A percentile compares a stretch with the other conserved stretches of the same genome.
phyloP scores from a whole-genome alignment of 2,888 invertebrate species.

The Drosophila bunnanda region DNA sequence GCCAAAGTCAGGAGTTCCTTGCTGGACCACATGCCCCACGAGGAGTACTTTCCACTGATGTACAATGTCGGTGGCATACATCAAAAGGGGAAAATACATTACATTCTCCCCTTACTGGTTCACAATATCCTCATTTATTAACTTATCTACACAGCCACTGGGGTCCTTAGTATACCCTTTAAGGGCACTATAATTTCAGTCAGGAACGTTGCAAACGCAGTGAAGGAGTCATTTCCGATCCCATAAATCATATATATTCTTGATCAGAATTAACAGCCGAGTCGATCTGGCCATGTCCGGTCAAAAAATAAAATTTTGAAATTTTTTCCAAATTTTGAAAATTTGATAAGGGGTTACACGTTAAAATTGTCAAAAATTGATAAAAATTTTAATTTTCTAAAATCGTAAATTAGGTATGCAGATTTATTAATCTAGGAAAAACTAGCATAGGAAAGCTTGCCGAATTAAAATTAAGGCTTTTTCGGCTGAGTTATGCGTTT shows the following conservation, averaged over 20 bases:
- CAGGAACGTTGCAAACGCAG: too few species aligned
- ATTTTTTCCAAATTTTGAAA: too few species aligned
- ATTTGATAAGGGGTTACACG: too few species aligned
- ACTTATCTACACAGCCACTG: neutral
- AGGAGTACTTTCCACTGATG: neutral
- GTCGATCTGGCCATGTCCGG: too few species aligned
- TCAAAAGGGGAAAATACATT: neutral
- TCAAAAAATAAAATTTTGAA: too few species aligned
- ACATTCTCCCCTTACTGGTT: neutral
- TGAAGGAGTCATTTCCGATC: neutral
- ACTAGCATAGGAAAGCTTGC: too few species aligned
- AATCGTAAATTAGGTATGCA: too few species aligned
- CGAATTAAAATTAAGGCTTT: too few species aligned
- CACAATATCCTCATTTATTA: neutral
- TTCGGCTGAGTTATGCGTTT: too few species aligned
- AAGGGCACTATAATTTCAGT: neutral
- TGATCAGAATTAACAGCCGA: neutral
- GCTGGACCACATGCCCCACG: neutral
- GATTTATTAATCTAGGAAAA: too few species aligned
- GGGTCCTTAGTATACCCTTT: neutral
- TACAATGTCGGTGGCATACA: neutral
- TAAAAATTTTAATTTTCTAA: too few species aligned
- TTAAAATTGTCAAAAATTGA: too few species aligned
- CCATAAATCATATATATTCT: neutral
- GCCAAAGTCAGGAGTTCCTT: slow-evolving; percentile 26